Percentiles rank a stretch among this genome's conserved stretches.
These are phyloP conservation scores for Pyxicephalus adspersus DNA, from an alignment of 2,113 vertebrate species.

Conservation along the genomic window DNA sequence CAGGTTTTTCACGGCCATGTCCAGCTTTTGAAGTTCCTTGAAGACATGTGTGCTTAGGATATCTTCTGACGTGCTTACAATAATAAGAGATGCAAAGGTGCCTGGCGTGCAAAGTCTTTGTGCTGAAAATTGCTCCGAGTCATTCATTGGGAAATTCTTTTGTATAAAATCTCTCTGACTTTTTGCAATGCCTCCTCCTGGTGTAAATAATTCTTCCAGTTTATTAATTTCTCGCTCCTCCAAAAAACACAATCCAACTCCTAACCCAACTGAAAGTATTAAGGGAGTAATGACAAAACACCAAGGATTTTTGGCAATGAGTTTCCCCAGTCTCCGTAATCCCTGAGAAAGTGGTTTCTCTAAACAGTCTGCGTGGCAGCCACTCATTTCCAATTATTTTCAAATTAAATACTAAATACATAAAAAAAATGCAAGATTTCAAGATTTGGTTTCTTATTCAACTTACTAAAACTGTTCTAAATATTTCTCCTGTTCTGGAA, in stretches of 20 bases:
- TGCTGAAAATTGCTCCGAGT: constrained; percentile 70
- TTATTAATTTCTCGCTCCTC: constrained; percentile 64
- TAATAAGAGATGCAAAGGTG: constrained; percentile 71
- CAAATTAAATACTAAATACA: no score
- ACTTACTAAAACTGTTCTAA: neutral
- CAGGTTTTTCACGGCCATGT: constrained; percentile 60
- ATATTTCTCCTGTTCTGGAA: no score
- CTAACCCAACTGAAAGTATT: constrained; percentile 69
- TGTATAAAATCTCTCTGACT: constrained; percentile 72
- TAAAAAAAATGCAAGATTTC: neutral
- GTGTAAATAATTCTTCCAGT: constrained; percentile 80
- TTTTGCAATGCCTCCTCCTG: constrained; percentile 73
- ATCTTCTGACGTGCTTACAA: constrained; percentile 52
- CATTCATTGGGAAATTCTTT: constrained; percentile 65
- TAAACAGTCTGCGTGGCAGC: constrained; percentile 69
- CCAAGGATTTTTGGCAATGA: constrained; percentile 75
- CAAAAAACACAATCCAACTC: constrained; percentile 74
- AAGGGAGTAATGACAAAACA: constrained; percentile 73
- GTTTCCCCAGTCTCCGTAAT: constrained; percentile 68
- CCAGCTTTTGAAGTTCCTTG: constrained; percentile 66
- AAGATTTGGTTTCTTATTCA: neutral
- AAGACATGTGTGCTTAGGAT: constrained; percentile 61
- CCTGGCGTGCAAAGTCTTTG: constrained; percentile 69
- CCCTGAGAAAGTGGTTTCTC: constrained; percentile 69
- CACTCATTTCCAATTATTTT: constrained; percentile 54